These are phyloP conservation scores for Colostygia pectinataria DNA, from an alignment of 2,888 invertebrate genomes.

Conservation along the genomic window DNA sequence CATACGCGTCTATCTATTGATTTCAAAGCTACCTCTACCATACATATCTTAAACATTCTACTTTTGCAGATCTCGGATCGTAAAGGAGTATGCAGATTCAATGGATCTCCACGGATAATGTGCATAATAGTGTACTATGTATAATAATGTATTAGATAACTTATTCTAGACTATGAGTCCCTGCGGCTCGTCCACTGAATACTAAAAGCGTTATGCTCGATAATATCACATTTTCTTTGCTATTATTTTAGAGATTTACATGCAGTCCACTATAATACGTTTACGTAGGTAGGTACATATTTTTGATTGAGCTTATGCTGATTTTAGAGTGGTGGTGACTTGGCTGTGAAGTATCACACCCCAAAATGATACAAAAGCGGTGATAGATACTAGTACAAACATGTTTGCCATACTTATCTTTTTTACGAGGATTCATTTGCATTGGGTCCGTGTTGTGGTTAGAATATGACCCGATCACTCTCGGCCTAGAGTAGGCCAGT, in stretches of 20 bases:
- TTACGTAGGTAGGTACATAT: no score
- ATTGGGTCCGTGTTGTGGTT: no score
- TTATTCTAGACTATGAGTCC: constrained; percentile 22
- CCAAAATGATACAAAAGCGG: background rate
- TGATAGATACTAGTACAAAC: background rate
- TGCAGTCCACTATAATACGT: no score
- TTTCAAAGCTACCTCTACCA: no score
- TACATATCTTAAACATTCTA: no score
- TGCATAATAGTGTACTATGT: constrained; percentile 14
- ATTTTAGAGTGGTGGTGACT: no score
- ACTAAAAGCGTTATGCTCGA: constrained; percentile 5
- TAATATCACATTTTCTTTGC: constrained; percentile 3
- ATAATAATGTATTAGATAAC: constrained; percentile 23
- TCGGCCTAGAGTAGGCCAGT: no score
- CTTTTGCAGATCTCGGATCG: constrained; percentile 30
- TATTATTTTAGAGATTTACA: background rate
- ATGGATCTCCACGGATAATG: constrained; percentile 30
- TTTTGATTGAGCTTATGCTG: no score
- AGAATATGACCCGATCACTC: no score
- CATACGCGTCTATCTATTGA: no score
- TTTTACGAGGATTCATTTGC: constrained; percentile 11
- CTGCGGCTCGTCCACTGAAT: constrained; percentile 14
- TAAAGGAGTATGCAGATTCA: constrained; percentile 25
- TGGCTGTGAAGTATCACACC: no score
- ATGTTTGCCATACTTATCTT: constrained; percentile 2